A percentile compares a stretch with the other conserved stretches of the same genome.
These are phyloP conservation scores for Neosilurus hyrtlii DNA, from an alignment of 2,797 vertebrate genomes.

Conservation along the genomic window DNA sequence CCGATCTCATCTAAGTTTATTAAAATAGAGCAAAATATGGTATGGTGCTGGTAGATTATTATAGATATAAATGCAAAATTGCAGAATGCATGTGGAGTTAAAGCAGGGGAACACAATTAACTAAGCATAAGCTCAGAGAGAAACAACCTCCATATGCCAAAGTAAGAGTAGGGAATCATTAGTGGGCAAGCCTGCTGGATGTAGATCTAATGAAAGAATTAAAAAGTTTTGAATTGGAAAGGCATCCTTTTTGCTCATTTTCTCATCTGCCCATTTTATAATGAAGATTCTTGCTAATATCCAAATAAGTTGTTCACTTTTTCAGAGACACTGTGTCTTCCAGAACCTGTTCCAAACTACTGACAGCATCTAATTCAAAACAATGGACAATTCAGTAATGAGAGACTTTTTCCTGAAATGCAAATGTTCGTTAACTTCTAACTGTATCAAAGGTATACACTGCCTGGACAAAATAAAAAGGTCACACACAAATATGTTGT, in stretches of 20 bases:
- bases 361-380: not conserved
- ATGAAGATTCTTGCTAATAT: not conserved
- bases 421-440: not conserved
- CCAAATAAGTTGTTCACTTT: not conserved
- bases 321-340: not conserved
- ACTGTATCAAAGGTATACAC: not conserved
- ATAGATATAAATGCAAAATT: conserved; percentile 17
- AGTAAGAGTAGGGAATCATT: not conserved
- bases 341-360: not conserved
- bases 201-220: not conserved
- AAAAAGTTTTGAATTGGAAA: not conserved
- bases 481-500: no score
- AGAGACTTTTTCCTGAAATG: not conserved
- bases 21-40: not conserved
- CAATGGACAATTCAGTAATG: not conserved
- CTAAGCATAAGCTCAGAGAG: not conserved
- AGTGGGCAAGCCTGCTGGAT: not conserved
- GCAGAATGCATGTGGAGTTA: not conserved
- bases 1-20: not conserved
- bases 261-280: not conserved
- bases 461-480: no score
- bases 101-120: not conserved
- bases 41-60: not conserved
- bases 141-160: not conserved
- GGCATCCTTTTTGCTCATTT: not conserved